These are phyloP conservation scores for Budorcas taxicolor DNA, from an alignment of 2,113 vertebrate species.

Conservation along the genomic window DNA sequence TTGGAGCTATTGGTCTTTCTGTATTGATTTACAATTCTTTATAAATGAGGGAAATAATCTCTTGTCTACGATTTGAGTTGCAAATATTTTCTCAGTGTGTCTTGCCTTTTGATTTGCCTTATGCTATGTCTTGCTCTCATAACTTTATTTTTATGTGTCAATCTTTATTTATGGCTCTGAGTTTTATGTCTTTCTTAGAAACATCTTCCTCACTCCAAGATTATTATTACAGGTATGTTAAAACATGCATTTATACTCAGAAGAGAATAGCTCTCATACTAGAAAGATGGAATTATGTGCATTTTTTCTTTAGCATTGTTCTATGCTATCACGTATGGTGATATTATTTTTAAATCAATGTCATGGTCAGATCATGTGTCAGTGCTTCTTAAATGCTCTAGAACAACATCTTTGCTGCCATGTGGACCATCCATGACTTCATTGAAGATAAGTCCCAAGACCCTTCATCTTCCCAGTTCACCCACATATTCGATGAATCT, in stretches of 20 bases:
- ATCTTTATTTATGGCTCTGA: not conserved
- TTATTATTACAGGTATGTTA: not conserved
- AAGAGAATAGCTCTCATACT: not conserved
- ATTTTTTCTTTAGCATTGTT: not conserved
- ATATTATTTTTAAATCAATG: not conserved
- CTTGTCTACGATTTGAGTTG: not conserved
- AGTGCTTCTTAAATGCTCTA: not conserved
- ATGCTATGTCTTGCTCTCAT: not conserved
- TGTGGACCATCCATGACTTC: not conserved
- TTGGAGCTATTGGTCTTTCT: not conserved
- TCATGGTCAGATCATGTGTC: not conserved
- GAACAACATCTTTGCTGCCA: not conserved
- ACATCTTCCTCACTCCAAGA: not conserved
- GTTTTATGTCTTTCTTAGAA: not conserved
- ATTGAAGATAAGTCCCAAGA: not conserved
- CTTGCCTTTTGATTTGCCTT: not conserved
- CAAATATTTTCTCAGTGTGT: not conserved
- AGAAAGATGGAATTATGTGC: not conserved
- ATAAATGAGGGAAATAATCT: not conserved
- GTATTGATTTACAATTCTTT: not conserved
- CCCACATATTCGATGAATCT: not conserved
- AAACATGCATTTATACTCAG: not conserved
- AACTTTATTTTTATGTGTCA: not conserved
- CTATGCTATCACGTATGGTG: rapidly evolving
- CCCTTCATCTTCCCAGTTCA: not conserved